Percentiles rank a stretch among this genome's conserved stretches.
These are phyloP conservation scores for Cosmorhoe ocellata DNA, from an alignment of 2,888 invertebrate species.

Conservation along the genomic window DNA sequence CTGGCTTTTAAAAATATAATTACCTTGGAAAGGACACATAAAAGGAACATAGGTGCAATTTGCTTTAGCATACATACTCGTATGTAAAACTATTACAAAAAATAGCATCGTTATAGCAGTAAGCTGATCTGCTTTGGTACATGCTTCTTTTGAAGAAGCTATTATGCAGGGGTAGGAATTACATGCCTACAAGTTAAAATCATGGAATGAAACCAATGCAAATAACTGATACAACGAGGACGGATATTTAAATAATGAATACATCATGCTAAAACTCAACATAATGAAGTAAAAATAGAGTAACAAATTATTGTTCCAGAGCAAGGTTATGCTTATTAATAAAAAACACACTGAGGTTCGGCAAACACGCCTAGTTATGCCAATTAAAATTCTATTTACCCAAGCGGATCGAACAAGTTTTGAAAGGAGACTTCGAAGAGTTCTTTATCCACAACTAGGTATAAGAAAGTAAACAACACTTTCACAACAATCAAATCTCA, in stretches of 20 bases:
- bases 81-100: too few species aligned
- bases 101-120: too few species aligned
- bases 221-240: constrained; percentile 3
- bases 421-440: constrained; percentile 1
- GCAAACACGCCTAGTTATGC: not conserved
- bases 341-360: not conserved
- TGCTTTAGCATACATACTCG: too few species aligned
- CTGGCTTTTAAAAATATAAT: too few species aligned
- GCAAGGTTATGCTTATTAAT: not conserved
- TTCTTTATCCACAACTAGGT: constrained; percentile 11
- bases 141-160: too few species aligned
- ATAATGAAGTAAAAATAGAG: not conserved
- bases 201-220: constrained; percentile 7
- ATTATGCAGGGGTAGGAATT: too few species aligned
- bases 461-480: constrained; percentile 21
- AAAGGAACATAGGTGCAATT: too few species aligned
- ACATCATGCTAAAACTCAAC: not conserved
- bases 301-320: not conserved
- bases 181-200: too few species aligned
- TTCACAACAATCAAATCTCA: constrained; percentile 25
- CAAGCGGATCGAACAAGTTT: not conserved
- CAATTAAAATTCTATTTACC: not conserved
- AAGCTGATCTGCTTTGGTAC: too few species aligned
- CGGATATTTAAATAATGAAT: constrained; percentile 12
- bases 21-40: too few species aligned